Base-by-base conservation (phyloP, 2,113 vertebrate species). In the Ammodytes dubius region DNA sequence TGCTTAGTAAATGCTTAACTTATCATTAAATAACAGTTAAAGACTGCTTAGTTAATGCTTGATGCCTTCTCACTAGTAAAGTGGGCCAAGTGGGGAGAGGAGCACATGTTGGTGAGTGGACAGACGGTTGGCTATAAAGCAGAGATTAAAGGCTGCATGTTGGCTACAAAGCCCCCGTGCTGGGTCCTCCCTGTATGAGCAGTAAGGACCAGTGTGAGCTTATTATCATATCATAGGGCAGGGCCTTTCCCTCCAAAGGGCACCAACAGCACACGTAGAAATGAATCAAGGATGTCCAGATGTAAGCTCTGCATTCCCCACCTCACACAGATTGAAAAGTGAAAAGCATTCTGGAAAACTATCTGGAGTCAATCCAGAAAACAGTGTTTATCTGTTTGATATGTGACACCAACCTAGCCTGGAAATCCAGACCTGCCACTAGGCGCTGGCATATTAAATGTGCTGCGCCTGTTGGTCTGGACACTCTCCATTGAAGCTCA, bases 161-260 rank as follows among this genome's bases (percentile, higher is more conserved):
- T 79, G 35, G 52, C 73, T 79, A 74, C 83, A 88, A 84, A 89
- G 84, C 67, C 12, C 39, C 46, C 67, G 6, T 60, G 73, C 87
- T 73, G 81, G 39, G 58, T 75, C 56, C 68, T 73, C 59, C 15
- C 79, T 72, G 61, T 76, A 69, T 53, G 60, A 85, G 56, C 77
- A 47, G 39, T 60, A 74, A 72, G n/a, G n/a, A n/a, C n/a, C 71
- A 45, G 17, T 39, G 50, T 63, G 77, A 46, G 68, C 65, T 72
- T 56, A 74, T 67, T 74, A 54, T 52, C 54, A 57, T 57, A 47
- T 59, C 13, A 0, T 9, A 40, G 83, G 35, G 46, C 39, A 52
- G 73, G 37, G 66, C 66, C 56, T 77, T 60, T 82, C 63, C 74
- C 47, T 11, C 46, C 11, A 27, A 35, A 27, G 10, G 71, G 27